Percentiles rank a stretch among this genome's conserved stretches.
Conservation (phyloP, 1,140 invertebrate genomes). For the Teleopsis dalmanni region DNA sequence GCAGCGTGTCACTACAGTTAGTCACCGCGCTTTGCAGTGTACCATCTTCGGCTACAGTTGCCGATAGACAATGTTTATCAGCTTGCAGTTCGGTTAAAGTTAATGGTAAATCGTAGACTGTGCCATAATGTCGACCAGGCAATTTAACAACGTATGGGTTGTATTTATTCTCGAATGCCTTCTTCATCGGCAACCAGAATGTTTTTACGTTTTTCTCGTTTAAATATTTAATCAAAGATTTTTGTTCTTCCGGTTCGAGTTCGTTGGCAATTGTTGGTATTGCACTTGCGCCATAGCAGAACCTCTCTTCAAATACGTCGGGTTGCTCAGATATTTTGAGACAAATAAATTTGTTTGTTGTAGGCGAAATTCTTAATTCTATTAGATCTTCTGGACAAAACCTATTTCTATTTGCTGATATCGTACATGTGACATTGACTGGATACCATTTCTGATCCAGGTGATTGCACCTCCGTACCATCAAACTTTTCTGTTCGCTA, state of each 20-base stretch:
- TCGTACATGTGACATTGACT: slow-evolving; percentile 12
- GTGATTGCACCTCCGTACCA: not conserved
- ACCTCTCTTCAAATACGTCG: slow-evolving; percentile 21
- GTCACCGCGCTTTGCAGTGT: not conserved
- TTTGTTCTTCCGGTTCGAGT: slow-evolving; percentile 12
- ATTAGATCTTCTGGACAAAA: slow-evolving; percentile 21
- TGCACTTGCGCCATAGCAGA: slow-evolving; percentile 25
- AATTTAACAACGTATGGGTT: slow-evolving; percentile 26
- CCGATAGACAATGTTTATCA: slow-evolving; percentile 19
- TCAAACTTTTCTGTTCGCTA: not conserved
- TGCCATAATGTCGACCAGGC: slow-evolving; percentile 29
- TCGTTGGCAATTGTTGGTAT: slow-evolving; percentile 10
- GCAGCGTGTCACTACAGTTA: slow-evolving; percentile 16
- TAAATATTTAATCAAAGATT: slow-evolving; percentile 13
- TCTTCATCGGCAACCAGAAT: slow-evolving; percentile 33
- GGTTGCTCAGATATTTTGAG: slow-evolving; percentile 17
- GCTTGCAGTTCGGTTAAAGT: slow-evolving; percentile 11
- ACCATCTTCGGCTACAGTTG: slow-evolving; percentile 1
- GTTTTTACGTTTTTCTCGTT: slow-evolving; percentile 16
- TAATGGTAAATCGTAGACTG: slow-evolving; percentile 12
- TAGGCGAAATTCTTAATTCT: too few relatives aligned
- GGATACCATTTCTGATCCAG: slow-evolving; percentile 12
- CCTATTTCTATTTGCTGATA: not conserved
- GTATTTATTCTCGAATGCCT: slow-evolving; percentile 15
- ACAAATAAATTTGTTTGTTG: slow-evolving; percentile 14